phyloP scores from a whole-genome alignment of 2,888 invertebrate genomes.

The Drosophila nr. perissopoda region DNA sequence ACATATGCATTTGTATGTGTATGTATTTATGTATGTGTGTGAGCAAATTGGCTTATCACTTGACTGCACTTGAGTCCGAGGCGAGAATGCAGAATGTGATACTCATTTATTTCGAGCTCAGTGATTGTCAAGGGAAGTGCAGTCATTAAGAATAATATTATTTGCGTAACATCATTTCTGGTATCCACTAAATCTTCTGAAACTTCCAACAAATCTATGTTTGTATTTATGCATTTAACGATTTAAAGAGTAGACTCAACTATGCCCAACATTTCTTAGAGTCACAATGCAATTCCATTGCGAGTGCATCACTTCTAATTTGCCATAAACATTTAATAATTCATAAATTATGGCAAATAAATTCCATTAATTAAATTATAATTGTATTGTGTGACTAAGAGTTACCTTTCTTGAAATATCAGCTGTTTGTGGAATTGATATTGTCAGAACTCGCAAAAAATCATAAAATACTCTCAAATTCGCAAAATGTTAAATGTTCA shows the following conservation, averaged over 20 bases:
- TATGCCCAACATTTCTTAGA: too few relatives aligned
- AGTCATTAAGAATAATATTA: not conserved
- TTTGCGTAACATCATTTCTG: not conserved
- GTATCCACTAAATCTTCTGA: not conserved
- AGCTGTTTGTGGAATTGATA: not conserved
- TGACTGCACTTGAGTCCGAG: conserved; percentile 17
- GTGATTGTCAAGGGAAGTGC: too few relatives aligned
- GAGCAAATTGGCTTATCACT: conserved; percentile 8
- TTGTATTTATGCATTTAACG: too few relatives aligned
- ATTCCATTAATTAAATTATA: not conserved
- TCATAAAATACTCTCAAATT: not conserved
- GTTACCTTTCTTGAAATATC: not conserved
- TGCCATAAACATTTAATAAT: not conserved
- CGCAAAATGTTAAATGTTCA: not conserved
- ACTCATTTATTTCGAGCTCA: not conserved
- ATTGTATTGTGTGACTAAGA: not conserved
- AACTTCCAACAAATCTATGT: too few relatives aligned
- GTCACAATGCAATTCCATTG: too few relatives aligned
- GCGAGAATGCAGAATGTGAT: not conserved
- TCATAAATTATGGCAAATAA: not conserved
- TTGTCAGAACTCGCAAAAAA: not conserved
- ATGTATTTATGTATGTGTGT: not conserved
- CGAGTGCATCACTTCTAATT: not conserved
- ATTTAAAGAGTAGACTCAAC: not conserved
- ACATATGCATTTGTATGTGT: not conserved